phyloP scores from a whole-genome alignment of 1,140 invertebrate species.

The Hyles vespertilio region DNA sequence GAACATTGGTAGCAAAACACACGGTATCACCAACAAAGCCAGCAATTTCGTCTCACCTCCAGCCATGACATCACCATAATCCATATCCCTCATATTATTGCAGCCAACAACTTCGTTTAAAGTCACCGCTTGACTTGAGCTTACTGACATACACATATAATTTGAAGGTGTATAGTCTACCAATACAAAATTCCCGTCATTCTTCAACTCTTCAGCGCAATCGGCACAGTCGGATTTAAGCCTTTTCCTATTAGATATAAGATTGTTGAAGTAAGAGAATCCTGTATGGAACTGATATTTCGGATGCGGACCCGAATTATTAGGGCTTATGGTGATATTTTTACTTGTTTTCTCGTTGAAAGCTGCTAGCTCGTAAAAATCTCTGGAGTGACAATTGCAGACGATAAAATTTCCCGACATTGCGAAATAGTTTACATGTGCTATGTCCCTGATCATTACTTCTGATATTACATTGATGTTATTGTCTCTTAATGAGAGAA shows the following conservation, averaged over 20 bases:
- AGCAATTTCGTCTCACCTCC: constrained; percentile 28
- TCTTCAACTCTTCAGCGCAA: constrained; percentile 15
- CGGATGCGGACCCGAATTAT: too few relatives aligned
- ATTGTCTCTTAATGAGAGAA: constrained; percentile 70
- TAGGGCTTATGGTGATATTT: not conserved
- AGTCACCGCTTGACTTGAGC: constrained; percentile 20
- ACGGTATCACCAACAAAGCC: constrained; percentile 34
- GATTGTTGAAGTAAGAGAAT: constrained; percentile 34
- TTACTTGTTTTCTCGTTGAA: constrained; percentile 32
- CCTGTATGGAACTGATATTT: constrained; percentile 30
- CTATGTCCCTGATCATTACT: constrained; percentile 70
- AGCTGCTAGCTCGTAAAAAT: constrained; percentile 65
- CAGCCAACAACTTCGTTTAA: constrained; percentile 41
- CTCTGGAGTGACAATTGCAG: constrained; percentile 71
- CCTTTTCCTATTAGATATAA: constrained; percentile 29
- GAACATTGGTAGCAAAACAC: constrained; percentile 38
- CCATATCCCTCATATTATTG: constrained; percentile 21
- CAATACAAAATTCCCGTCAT: constrained; percentile 32
- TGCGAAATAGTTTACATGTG: constrained; percentile 51
- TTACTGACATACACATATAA: constrained; percentile 45
- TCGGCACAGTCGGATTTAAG: constrained; percentile 7
- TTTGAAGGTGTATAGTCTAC: constrained; percentile 42
- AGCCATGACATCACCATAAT: constrained; percentile 19
- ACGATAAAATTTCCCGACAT: constrained; percentile 74
- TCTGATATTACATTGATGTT: constrained; percentile 73